Evolutionary conservation across 2,113 vertebrate genomes (phyloP).

Genomic region (Spilogale gracilis): DNA sequence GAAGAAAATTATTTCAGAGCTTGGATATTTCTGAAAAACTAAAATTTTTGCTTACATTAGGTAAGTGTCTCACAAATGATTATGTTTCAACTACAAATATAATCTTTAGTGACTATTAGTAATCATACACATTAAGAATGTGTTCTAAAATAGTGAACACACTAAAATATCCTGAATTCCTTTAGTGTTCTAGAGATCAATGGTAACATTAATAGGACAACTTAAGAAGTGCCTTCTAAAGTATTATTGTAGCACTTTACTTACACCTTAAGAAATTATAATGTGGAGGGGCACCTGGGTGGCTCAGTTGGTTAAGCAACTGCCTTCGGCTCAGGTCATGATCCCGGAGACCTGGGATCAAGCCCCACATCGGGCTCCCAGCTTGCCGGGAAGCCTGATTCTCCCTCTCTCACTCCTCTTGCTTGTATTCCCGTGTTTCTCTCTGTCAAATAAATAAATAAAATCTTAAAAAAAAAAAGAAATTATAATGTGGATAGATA

Average conservation of each 20-base stretch:
- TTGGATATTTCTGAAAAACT: constrained; percentile 95
- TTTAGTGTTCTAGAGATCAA: not conserved
- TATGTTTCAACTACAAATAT: constrained; percentile 29
- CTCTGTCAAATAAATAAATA: too few relatives aligned
- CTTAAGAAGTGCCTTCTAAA: not conserved
- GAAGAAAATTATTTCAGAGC: constrained; percentile 95
- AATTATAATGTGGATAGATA: not conserved
- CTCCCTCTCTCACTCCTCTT: too few relatives aligned
- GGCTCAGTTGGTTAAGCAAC: too few relatives aligned
- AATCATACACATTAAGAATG: not conserved
- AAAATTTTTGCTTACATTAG: constrained; percentile 95
- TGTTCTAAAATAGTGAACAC: constrained; percentile 21
- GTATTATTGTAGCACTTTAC: not conserved
- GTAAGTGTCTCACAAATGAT: constrained; percentile 87
- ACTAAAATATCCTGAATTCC: not conserved
- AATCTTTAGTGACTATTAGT: not conserved
- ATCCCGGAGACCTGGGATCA: too few relatives aligned
- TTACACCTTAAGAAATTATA: constrained; percentile 41
- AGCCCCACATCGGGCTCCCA: too few relatives aligned
- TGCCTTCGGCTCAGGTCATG: too few relatives aligned
- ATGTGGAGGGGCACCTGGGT: not conserved
- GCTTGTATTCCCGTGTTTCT: too few relatives aligned
- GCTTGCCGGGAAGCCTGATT: too few relatives aligned
- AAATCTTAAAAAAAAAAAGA: not conserved
- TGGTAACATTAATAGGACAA: not conserved